Conservation (phyloP, 2,797 vertebrate species). For the Pantherophis vulpinus region DNA sequence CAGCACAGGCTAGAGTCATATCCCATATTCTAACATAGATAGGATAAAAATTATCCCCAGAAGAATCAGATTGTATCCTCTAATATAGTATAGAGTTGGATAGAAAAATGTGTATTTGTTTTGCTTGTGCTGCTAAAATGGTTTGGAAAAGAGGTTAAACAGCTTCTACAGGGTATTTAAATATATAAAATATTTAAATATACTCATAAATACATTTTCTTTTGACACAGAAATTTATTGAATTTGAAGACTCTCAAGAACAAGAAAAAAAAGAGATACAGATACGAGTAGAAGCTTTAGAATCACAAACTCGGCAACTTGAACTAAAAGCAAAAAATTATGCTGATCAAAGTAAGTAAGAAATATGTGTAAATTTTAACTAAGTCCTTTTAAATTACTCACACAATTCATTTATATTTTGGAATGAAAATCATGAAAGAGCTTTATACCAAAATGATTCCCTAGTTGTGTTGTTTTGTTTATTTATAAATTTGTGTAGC, state of each 20-base stretch:
- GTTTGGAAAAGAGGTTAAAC: background rate
- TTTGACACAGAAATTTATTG: conserved; percentile 87
- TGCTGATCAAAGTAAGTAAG: conserved; percentile 92
- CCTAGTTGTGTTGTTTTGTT: background rate
- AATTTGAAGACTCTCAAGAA: conserved; percentile 93
- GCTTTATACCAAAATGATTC: background rate
- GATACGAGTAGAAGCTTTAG: conserved; percentile 81
- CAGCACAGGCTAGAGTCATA: background rate
- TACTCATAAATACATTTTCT: background rate
- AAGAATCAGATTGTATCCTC: background rate
- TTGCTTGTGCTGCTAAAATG: background rate
- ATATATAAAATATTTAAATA: background rate
- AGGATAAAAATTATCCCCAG: background rate
- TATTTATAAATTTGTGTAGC: background rate
- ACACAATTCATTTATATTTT: background rate
- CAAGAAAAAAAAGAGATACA: conserved; percentile 97
- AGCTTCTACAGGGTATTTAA: background rate
- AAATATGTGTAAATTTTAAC: background rate
- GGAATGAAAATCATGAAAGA: background rate
- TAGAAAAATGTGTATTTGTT: background rate
- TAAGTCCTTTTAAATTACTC: background rate
- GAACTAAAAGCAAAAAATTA: conserved; percentile 95
- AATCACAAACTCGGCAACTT: conserved; percentile 90
- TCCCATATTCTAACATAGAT: background rate
- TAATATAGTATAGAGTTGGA: background rate